Base-by-base conservation (phyloP, 2,113 vertebrate species). In the Chamaetylas fuelleborni region DNA sequence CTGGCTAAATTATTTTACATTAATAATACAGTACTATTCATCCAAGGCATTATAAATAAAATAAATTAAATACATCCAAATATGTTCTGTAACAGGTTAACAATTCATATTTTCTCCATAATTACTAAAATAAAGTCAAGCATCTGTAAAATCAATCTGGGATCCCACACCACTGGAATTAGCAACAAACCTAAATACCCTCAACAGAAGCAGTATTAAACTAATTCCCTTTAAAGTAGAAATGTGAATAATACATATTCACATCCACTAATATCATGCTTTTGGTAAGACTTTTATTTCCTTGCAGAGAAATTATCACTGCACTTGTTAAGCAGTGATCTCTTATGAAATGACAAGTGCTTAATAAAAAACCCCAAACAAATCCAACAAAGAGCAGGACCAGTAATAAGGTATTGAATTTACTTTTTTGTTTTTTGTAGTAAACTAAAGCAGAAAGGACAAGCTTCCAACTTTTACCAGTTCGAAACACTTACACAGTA, bases 181-280 rank as follows among this genome's bases (percentile, higher is more conserved):
- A 65, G 11, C 1, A 1, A 58, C 24, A 43, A 81, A 58, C 10
- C 26, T 42, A 29, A 8, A 50, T 20, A 40, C 9, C 4, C 29
- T 56, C n/a, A 86, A 51, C 7, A 56, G 9, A 5, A 66, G 11
- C n/a, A 69, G 5, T 14, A 78, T 4, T 24, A 56, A 57, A 88
- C 36, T 11, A 10, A 65, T 15, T 53, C 17, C 15, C 19, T 61
- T 48, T 36, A 13, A 47, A 64, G 34, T 0, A 3, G 38, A n/a
- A 77, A 57, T 2, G 5, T 15, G 6, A 60, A 3, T 19, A 57
- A 48, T 5, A 28, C 0, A 0, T 8, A 64, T 28, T 19, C 0
- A 0, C 24, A 65, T 15, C 11, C 22, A 48, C 50, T 9, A 53
- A 34, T 2, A 65, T 4, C 5, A 50, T 2, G 2, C 11, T 61